Percentiles rank a stretch among this genome's conserved stretches.
phyloP scores from a whole-genome alignment of 2,888 invertebrate genomes.

The Cataglyphis livida region DNA sequence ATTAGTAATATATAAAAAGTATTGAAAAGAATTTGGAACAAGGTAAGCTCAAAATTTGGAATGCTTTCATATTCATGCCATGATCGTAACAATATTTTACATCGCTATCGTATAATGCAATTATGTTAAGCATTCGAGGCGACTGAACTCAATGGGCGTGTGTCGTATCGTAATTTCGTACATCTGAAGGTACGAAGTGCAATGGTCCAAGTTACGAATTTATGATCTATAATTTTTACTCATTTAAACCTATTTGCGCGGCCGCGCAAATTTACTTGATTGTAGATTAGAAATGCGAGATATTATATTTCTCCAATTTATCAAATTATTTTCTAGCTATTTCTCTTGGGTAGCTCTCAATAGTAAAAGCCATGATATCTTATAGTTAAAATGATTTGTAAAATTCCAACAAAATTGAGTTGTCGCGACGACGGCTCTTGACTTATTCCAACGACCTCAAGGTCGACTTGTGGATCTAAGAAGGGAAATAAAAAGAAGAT shows the following conservation, averaged over 20 bases:
- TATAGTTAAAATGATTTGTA: not conserved
- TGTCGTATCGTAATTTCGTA: not conserved
- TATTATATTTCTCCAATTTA: not conserved
- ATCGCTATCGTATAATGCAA: not conserved
- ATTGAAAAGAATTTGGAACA: slow-evolving; percentile 23
- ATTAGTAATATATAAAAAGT: slow-evolving; percentile 30
- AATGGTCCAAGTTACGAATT: slow-evolving; percentile 12
- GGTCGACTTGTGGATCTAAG: not conserved
- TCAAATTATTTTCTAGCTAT: too few species aligned
- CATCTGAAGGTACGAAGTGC: not conserved
- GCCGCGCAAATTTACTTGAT: not conserved
- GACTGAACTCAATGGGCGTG: not conserved
- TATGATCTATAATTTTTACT: not conserved
- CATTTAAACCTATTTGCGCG: not conserved
- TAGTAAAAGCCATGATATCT: slow-evolving; percentile 20
- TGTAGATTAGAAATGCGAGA: not conserved
- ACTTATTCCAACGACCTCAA: not conserved
- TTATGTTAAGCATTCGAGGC: slow-evolving; percentile 1
- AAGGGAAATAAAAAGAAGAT: slow-evolving; percentile 23
- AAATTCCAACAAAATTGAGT: slow-evolving; percentile 23
- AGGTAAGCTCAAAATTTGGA: not conserved
- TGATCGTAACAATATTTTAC: not conserved
- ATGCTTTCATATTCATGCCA: not conserved
- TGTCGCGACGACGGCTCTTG: not conserved
- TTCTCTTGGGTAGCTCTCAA: not conserved